Evolutionary conservation across 2,888 invertebrate species (phyloP), one percentile per base, ranked within the genome.

Genomic region (Atrina japonica): DNA sequence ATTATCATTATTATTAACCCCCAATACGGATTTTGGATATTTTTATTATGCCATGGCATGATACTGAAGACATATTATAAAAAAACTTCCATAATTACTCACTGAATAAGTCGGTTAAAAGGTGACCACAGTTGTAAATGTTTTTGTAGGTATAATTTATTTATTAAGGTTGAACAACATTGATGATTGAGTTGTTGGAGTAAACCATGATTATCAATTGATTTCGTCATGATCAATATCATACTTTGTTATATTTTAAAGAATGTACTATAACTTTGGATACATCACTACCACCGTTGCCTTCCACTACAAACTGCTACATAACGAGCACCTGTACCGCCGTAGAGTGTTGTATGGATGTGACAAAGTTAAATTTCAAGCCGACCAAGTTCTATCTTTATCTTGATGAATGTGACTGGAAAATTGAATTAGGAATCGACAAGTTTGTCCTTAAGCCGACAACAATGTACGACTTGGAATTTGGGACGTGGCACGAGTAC

Each of bases 281-380:
- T 11, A 25, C 50, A 3, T 30, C 23, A 25, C 45, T 70, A 27
- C 59, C 70, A 30, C 53, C 59, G 3, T 53, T 67, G 11, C 43
- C 47, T 30, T 67, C 56, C n/a, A 41, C 41, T 16, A 43, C 71
- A 3, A 69, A 72, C 7, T 80, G 80, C 50, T 50, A 61, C 16
- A 18, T 80, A n/a, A 45, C 50, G 11, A 50, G 64, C 1, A 60
- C 69, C 1, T 78, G 76, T 60, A 71, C 73, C 1, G 9, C 41
- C n/a, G 52, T 78, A 16, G 60, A 66, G 3, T 78, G 78, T 43
- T 78, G 78, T 67, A 29, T 65, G 41, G 30, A 65, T n/a, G 18
- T 61, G 18, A 6, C 9, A n/a, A 30, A 61, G 21, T 23, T 61
- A 29, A n/a, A 27, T 0, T 9, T 21, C 49, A 45, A 30, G 6